A percentile compares a stretch with the other conserved stretches of the same genome.
Conservation (phyloP, 2,797 vertebrate genomes). For the Psittacula echo region DNA sequence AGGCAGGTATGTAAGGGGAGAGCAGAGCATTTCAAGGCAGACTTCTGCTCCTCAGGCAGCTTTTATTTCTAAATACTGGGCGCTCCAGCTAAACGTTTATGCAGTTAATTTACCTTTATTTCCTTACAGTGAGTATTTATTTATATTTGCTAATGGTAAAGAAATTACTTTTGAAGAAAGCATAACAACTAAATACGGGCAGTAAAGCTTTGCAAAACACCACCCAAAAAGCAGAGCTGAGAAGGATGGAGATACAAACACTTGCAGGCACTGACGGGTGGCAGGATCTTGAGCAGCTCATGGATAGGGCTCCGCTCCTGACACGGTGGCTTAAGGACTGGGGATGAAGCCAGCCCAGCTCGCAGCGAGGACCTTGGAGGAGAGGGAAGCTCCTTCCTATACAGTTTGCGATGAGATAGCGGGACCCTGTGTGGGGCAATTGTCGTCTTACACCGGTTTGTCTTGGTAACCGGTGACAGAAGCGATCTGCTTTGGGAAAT, state of each 20-base stretch:
- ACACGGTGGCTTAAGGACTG: not conserved
- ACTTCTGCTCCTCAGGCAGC: not conserved
- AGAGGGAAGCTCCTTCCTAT: not conserved
- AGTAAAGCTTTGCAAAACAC: not conserved
- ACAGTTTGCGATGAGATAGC: not conserved
- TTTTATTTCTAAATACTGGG: not conserved
- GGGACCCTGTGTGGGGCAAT: not conserved
- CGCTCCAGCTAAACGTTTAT: not conserved
- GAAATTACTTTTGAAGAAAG: not conserved
- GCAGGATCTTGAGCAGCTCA: not conserved
- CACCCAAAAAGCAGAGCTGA: not conserved
- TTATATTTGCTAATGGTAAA: not conserved
- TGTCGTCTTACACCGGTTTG: not conserved
- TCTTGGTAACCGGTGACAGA: not conserved
- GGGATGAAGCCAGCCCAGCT: rapidly evolving
- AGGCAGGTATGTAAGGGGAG: not conserved
- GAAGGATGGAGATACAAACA: not conserved
- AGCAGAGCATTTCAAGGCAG: not conserved
- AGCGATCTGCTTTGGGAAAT: not conserved
- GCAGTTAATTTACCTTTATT: not conserved
- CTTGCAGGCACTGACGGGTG: not conserved
- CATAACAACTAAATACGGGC: not conserved
- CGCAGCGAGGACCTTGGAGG: rapidly evolving
- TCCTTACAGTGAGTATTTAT: not conserved
- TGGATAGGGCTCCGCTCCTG: rapidly evolving